Evolutionary conservation across 2,113 vertebrate species (phyloP).

Genomic region (Microtus ochrogaster): DNA sequence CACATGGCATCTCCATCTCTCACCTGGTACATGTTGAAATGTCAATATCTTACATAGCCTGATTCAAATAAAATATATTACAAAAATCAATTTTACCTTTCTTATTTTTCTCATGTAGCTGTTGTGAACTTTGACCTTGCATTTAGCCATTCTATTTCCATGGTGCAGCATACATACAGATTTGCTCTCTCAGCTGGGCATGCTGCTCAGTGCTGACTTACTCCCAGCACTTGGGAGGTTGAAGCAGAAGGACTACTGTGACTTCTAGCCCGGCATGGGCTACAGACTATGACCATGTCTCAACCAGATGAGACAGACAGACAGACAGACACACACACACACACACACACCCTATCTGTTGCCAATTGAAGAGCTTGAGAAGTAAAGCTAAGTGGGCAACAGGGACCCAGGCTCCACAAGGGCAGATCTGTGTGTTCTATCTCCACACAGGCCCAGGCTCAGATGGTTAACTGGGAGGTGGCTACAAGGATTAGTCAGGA

Average conservation of each 20-base stretch:
- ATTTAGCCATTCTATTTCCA: not conserved
- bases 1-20: not conserved
- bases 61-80: not conserved
- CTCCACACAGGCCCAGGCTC: not conserved
- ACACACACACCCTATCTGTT: not conserved
- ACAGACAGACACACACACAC: too few species aligned
- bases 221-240: not conserved
- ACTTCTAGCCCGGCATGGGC: not conserved
- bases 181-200: not conserved
- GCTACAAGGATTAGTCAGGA: not conserved
- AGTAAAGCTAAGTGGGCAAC: not conserved
- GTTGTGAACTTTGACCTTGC: not conserved
- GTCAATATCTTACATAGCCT: not conserved
- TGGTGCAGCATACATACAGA: accelerated
- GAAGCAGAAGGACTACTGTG: not conserved
- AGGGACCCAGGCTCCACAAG: accelerated
- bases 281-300: not conserved
- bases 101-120: not conserved
- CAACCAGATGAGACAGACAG: not conserved
- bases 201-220: not conserved
- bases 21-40: not conserved
- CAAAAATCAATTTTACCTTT: not conserved
- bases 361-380: not conserved
- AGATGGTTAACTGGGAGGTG: not conserved
- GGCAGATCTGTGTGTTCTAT: not conserved